Base-by-base conservation (phyloP, 2,888 invertebrate species). In the Zaprionus lineosus region DNA sequence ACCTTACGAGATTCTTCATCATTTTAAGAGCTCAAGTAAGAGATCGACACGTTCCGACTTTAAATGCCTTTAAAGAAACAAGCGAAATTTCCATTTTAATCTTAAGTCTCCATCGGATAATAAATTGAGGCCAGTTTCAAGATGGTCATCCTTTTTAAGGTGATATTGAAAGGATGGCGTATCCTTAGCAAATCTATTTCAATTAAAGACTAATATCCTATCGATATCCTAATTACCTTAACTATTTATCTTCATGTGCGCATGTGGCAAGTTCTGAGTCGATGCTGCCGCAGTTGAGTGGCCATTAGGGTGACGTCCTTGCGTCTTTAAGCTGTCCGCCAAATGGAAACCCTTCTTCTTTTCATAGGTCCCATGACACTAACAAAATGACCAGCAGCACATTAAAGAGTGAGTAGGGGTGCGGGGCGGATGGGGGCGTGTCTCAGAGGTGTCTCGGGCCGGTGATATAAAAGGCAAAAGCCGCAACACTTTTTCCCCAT, bases 401-500 rank as follows among this genome's bases (percentile, higher is more conserved):
- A 84, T 78, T 71, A 71, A 85, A 85, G 84, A n/a, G n/a, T n/a
- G n/a, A n/a, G n/a, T n/a, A n/a, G n/a, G n/a, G n/a, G n/a, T n/a
- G n/a, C n/a, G n/a, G n/a, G n/a, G 58, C 60, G 64, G 51, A 29
- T 44, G 57, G 58, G 63, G 61, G 53, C 40, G 37, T 59, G 48
- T 8, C 31, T 37, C 24, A 55, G 43, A 56, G 51, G 68, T 56
- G 61, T 41, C 48, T 26, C 29, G 50, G 18, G 36, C 7, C 21
- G 51, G 61, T 53, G 81, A 63, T 75, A 71, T 78, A 85, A 83
- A n/a, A 65, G 75, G 65, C 59, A 61, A 78, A 78, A 83, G 86
- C 78, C 78, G 81, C 78, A 85, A 72, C 86, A 66, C 86, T 75
- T 79, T 69, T 78, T 64, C 58, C 73, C 64, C 81, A 84, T 84